A percentile compares a stretch with the other conserved stretches of the same genome.
These are phyloP conservation scores for Drosophila paulistorum DNA, from an alignment of 1,140 invertebrate species.

Conservation along the genomic window DNA sequence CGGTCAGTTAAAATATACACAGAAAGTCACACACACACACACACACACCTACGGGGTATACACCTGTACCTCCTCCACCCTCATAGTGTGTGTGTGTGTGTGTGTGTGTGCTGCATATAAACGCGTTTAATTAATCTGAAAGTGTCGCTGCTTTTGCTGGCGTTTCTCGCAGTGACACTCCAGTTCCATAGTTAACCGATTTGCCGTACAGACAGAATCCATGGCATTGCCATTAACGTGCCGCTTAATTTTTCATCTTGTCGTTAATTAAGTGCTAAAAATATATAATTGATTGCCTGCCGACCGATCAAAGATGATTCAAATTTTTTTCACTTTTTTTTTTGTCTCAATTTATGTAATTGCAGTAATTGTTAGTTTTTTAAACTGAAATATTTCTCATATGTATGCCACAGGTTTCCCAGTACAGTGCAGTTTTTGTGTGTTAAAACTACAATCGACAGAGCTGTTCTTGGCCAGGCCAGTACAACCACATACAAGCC, in stretches of 20 bases:
- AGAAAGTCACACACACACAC: conserved; percentile 36
- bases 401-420: conserved; percentile 7
- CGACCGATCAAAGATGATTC: not conserved
- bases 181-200: conserved; percentile 11
- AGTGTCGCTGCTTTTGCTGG: conserved; percentile 54
- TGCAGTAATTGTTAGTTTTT: not conserved
- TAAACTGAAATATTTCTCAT: conserved; percentile 2
- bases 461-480: not conserved
- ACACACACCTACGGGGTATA: conserved; percentile 28
- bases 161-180: conserved; percentile 36
- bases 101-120: conserved; percentile 55
- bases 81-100: conserved; percentile 5
- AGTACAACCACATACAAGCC: not conserved
- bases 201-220: conserved; percentile 23
- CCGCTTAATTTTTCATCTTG: conserved; percentile 57
- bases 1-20: conserved; percentile 35
- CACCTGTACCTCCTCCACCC: conserved; percentile 11
- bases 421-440: not conserved
- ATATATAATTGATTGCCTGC: conserved; percentile 55
- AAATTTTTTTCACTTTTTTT: conserved; percentile 1
- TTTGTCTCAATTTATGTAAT: not conserved
- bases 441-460: not conserved
- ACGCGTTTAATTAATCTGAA: conserved; percentile 79
- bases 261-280: conserved; percentile 68
- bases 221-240: conserved; percentile 49